Evolutionary conservation across 2,888 invertebrate genomes (phyloP).

Genomic region (Erannis defoliaria): DNA sequence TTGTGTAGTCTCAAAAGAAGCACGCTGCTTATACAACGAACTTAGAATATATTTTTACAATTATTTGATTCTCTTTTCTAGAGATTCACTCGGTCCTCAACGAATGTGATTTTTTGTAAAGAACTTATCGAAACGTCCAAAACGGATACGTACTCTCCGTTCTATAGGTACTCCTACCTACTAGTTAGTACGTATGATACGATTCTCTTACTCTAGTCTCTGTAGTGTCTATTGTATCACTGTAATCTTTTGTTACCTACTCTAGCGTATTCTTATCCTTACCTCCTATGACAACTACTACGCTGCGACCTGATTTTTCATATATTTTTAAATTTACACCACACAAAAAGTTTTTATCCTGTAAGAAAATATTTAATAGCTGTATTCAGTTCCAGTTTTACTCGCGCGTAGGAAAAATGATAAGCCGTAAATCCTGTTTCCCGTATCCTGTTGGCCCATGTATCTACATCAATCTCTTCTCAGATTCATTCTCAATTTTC

Average conservation of each 20-base stretch:
- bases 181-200: conserved; percentile 42
- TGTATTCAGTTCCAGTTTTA: too few relatives aligned
- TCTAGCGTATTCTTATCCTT: conserved; percentile 59
- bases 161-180: conserved; percentile 19
- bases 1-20: too few relatives aligned
- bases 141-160: conserved; percentile 45
- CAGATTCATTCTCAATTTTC: too few relatives aligned
- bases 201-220: conserved; percentile 64
- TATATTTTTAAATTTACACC: background rate
- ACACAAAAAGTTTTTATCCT: background rate
- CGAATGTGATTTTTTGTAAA: conserved; percentile 31
- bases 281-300: conserved; percentile 45
- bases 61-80: background rate
- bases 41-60: background rate
- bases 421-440: too few relatives aligned
- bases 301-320: conserved; percentile 39
- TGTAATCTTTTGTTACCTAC: conserved; percentile 57
- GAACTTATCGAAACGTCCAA: conserved; percentile 47
- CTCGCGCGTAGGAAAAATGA: too few relatives aligned
- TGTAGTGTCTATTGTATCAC: conserved; percentile 67
- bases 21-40: background rate
- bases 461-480: too few relatives aligned
- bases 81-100: conserved; percentile 19
- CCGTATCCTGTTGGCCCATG: too few relatives aligned
- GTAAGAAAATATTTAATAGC: too few relatives aligned